Conservation (phyloP, 2,797 vertebrate genomes). For the Florisuga fusca region DNA sequence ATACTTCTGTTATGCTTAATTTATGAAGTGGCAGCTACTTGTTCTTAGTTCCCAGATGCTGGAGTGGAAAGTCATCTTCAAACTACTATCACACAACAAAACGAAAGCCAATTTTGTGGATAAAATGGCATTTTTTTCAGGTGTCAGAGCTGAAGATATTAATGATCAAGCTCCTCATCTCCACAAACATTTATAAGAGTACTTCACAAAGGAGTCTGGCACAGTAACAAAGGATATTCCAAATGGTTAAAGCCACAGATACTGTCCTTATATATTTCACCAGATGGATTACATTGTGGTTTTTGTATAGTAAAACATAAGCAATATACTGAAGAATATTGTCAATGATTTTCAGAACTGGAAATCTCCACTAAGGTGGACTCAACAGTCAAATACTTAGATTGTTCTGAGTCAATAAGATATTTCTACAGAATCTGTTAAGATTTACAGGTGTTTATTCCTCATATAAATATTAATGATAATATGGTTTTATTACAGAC, state of each 20-base stretch:
- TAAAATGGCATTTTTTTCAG: not conserved
- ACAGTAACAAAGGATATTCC: not conserved
- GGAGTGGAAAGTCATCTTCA: not conserved
- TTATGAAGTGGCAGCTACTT: not conserved
- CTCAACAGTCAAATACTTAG: not conserved
- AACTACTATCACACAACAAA: not conserved
- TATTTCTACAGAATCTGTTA: not conserved
- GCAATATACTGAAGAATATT: not conserved
- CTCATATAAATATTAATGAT: not conserved
- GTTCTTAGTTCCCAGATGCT: not conserved
- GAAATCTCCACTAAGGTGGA: not conserved
- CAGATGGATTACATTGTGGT: not conserved
- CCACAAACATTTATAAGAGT: not conserved
- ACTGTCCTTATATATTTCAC: not conserved
- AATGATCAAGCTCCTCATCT: accelerated
- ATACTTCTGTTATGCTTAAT: not conserved
- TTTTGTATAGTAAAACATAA: not conserved
- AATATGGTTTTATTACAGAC: not conserved
- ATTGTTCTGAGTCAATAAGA: not conserved
- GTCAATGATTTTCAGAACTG: not conserved
- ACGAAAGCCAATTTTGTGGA: not conserved
- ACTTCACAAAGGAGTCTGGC: not conserved
- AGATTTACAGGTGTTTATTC: not conserved
- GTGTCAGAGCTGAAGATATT: not conserved
- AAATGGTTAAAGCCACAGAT: not conserved